Percentiles rank a stretch among this genome's conserved stretches.
phyloP scores from a whole-genome alignment of 2,113 vertebrate genomes.

The Spilogale gracilis region DNA sequence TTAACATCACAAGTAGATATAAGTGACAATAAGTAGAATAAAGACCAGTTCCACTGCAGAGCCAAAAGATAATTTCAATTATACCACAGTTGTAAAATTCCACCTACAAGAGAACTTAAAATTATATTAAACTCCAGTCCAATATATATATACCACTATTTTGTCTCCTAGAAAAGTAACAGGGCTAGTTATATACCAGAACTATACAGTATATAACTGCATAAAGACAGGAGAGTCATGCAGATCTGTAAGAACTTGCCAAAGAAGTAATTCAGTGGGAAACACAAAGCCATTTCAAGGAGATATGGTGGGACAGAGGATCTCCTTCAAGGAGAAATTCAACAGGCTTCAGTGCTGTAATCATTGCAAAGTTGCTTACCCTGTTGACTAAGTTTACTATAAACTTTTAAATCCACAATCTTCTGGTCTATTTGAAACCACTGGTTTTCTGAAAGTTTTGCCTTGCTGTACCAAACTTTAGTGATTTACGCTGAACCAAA shows the following conservation, averaged over 20 bases:
- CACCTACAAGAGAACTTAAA: background rate
- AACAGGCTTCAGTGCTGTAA: background rate
- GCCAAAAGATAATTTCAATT: background rate
- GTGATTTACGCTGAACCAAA: conserved; percentile 76
- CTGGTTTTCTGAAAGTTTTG: conserved; percentile 87
- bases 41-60: background rate
- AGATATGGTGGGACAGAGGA: background rate
- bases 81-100: background rate
- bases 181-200: background rate
- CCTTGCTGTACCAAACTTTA: conserved; percentile 92
- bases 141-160: background rate
- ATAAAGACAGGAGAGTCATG: background rate
- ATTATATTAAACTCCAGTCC: background rate
- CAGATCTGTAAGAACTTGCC: background rate
- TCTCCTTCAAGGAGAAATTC: background rate
- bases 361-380: conserved; percentile 84
- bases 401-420: conserved; percentile 89
- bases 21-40: background rate
- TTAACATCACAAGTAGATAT: background rate
- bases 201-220: background rate
- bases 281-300: conserved; percentile 8
- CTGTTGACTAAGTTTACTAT: conserved; percentile 90
- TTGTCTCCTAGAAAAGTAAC: background rate
- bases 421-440: conserved; percentile 92
- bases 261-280: background rate